Percentiles rank a stretch among this genome's conserved stretches.
These are phyloP conservation scores for Vesta saturnalis DNA, from an alignment of 2,888 invertebrate genomes.

Conservation along the genomic window DNA sequence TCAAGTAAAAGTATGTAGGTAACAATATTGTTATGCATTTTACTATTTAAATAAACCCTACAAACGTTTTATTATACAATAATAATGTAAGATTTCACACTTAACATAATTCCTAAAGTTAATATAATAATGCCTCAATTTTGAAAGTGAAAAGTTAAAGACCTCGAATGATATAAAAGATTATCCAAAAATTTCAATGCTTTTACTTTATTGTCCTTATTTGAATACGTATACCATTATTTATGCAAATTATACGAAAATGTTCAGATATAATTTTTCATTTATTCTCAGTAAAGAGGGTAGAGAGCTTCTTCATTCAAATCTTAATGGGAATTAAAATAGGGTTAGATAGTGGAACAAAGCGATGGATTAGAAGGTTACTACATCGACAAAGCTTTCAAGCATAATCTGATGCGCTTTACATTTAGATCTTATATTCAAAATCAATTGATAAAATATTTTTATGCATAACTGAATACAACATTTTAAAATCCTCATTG, in stretches of 20 bases:
- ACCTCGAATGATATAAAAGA: conserved; percentile 11
- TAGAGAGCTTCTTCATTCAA: conserved; percentile 14
- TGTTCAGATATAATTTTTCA: conserved; percentile 11
- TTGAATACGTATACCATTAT: conserved; percentile 7
- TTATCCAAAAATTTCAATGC: conserved; percentile 7
- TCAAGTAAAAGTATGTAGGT: no score
- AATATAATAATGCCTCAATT: not conserved
- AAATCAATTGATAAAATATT: not conserved
- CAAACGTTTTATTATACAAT: no score
- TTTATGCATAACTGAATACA: no score
- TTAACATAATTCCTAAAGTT: no score
- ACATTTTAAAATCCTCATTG: no score
- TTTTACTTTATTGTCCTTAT: conserved; percentile 7
- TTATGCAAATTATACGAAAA: conserved; percentile 7
- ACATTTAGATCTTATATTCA: not conserved
- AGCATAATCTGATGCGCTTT: not conserved
- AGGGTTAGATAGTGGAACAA: conserved; percentile 26
- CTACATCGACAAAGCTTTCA: conserved; percentile 14
- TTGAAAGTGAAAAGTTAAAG: not conserved
- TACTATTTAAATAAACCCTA: no score
- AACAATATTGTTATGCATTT: no score
- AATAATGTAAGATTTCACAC: no score
- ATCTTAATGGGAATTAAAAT: conserved; percentile 27
- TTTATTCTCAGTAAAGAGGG: conserved; percentile 15
- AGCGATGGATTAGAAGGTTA: conserved; percentile 23